phyloP scores from a whole-genome alignment of 2,888 invertebrate genomes.

The Gymnosoma rotundatum region DNA sequence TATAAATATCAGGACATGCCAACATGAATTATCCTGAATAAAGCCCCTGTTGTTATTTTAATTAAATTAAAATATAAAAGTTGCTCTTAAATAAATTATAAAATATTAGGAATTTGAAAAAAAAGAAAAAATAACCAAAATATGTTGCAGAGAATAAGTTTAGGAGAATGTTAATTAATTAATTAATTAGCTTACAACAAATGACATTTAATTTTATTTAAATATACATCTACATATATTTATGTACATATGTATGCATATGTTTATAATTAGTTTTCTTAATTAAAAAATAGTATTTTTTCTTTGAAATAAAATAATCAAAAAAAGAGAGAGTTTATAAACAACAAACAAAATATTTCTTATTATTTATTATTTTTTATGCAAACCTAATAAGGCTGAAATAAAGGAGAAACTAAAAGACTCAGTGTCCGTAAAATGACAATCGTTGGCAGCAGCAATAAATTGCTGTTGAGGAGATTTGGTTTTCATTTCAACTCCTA shows the following conservation, averaged over 20 bases:
- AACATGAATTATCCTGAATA: background rate
- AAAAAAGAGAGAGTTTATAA: constrained; percentile 41
- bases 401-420: constrained; percentile 80
- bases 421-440: constrained; percentile 70
- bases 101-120: background rate
- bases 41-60: background rate
- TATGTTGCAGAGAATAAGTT: constrained; percentile 3
- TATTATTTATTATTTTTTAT: constrained; percentile 70
- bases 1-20: background rate
- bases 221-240: constrained; percentile 19
- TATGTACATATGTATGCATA: constrained; percentile 2
- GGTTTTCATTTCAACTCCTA: background rate
- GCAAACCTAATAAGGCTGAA: constrained; percentile 80
- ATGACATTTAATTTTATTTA: constrained; percentile 71
- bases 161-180: constrained; percentile 40
- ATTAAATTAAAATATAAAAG: constrained; percentile 7
- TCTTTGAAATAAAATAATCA: constrained; percentile 66
- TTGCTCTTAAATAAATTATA: too few species aligned
- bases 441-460: constrained; percentile 36
- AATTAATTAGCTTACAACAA: constrained; percentile 68
- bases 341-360: too few species aligned
- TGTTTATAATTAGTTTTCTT: constrained; percentile 30
- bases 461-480: constrained; percentile 2
- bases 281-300: constrained; percentile 58
- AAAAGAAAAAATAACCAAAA: constrained; percentile 29